A percentile compares a stretch with the other conserved stretches of the same genome.
Conservation (phyloP, 2,888 invertebrate species). For the Bruchidius siliquastri region DNA sequence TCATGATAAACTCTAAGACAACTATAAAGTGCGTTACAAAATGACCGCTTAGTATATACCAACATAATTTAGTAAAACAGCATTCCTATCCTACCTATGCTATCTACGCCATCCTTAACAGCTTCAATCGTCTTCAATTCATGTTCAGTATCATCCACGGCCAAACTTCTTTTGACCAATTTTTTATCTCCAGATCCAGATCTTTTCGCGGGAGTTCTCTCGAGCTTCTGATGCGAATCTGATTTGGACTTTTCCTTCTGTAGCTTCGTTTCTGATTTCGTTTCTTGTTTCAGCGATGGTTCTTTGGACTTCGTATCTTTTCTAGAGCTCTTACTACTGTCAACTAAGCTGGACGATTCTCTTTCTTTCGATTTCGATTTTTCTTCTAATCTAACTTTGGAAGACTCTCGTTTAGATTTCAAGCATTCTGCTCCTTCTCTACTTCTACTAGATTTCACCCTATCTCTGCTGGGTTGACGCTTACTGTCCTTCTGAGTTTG, state of each 20-base stretch:
- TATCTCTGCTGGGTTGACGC: slow-evolving; percentile 5
- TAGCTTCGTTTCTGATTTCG: not conserved
- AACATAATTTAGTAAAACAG: too few relatives aligned
- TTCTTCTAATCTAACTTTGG: slow-evolving; percentile 9
- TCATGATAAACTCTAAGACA: not conserved
- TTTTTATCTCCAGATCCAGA: slow-evolving; percentile 29
- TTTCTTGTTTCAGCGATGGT: not conserved
- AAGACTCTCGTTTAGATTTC: slow-evolving; percentile 6
- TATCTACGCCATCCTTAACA: not conserved
- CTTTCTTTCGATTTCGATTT: slow-evolving; percentile 11
- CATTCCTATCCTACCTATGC: slow-evolving; percentile 2
- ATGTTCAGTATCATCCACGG: slow-evolving; percentile 23
- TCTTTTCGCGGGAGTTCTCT: slow-evolving; percentile 13
- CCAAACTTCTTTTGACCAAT: slow-evolving; percentile 24
- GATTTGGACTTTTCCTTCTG: not conserved
- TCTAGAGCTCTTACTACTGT: not conserved
- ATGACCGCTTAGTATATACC: too few relatives aligned
- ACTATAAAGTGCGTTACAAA: not conserved
- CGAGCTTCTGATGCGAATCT: not conserved
- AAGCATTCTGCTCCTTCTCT: slow-evolving; percentile 5
- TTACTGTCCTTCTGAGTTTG: not conserved
- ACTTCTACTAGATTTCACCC: slow-evolving; percentile 3
- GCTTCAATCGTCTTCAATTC: slow-evolving; percentile 10
- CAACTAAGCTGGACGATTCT: slow-evolving; percentile 1
- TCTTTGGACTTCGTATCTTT: not conserved